Evolutionary conservation across 2,797 vertebrate genomes (phyloP).

Genomic region (Eutrigla gurnardus): DNA sequence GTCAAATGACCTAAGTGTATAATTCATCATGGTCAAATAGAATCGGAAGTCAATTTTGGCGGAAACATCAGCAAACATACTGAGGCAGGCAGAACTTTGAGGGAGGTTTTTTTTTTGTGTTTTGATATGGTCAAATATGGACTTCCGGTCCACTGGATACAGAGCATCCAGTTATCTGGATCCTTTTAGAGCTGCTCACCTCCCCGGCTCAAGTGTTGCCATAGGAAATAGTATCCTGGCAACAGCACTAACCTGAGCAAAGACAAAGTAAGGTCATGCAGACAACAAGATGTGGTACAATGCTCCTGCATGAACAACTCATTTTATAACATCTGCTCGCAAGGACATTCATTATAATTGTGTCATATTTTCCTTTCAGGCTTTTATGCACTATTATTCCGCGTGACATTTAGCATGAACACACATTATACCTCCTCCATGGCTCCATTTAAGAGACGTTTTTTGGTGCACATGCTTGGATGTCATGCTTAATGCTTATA

Average conservation of each 20-base stretch:
- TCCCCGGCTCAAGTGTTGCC: slow-evolving; percentile 82
- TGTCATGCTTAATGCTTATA: slow-evolving; percentile 31
- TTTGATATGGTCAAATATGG: slow-evolving; percentile 56
- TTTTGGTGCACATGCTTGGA: slow-evolving; percentile 37
- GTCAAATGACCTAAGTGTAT: not conserved
- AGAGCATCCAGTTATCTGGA: slow-evolving; percentile 70
- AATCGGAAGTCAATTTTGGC: slow-evolving; percentile 21
- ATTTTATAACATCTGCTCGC: slow-evolving; percentile 46
- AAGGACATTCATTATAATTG: slow-evolving; percentile 30
- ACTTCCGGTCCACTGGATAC: slow-evolving; percentile 72
- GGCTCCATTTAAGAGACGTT: not conserved
- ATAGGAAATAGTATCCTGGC: slow-evolving; percentile 86
- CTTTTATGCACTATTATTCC: slow-evolving; percentile 23
- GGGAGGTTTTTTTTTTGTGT: slow-evolving; percentile 14
- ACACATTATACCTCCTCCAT: slow-evolving; percentile 8
- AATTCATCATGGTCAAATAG: not conserved
- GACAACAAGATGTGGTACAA: slow-evolving; percentile 61
- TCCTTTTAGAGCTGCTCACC: slow-evolving; percentile 76
- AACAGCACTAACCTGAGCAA: slow-evolving; percentile 82
- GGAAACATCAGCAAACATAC: slow-evolving; percentile 9
- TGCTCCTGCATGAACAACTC: slow-evolving; percentile 27
- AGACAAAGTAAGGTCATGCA: slow-evolving; percentile 83
- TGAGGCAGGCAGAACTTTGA: slow-evolving; percentile 29
- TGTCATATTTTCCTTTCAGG: slow-evolving; percentile 10
- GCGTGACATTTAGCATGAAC: slow-evolving; percentile 13